phyloP scores from a whole-genome alignment of 1,140 invertebrate species.

The Drosophila lacertosa region DNA sequence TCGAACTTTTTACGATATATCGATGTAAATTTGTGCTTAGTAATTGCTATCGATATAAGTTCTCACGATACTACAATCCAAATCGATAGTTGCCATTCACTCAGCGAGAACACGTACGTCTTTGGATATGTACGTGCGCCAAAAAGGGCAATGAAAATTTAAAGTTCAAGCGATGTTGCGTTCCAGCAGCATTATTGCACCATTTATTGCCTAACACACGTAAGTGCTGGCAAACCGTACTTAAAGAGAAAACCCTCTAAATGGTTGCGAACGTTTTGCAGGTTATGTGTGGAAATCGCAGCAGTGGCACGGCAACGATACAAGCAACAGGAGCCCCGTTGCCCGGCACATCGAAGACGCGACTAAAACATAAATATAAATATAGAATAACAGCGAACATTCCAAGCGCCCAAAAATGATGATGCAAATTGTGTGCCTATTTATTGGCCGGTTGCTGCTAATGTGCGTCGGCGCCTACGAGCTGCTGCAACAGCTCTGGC shows the following conservation, averaged over 20 bases:
- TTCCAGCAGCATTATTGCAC: constrained; percentile 14
- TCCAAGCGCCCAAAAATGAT: constrained; percentile 57
- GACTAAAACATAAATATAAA: constrained; percentile 11
- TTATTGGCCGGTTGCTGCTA: constrained; percentile 50
- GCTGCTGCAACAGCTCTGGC: constrained; percentile 41
- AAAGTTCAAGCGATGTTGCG: constrained; percentile 30
- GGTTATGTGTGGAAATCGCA: constrained; percentile 41
- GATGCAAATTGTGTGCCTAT: constrained; percentile 47
- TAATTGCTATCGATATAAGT: neutral
- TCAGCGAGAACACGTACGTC: constrained; percentile 35
- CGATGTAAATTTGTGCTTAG: neutral
- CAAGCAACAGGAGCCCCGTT: constrained; percentile 48
- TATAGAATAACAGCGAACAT: constrained; percentile 30
- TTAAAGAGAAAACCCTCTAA: too few species aligned
- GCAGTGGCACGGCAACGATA: constrained; percentile 29
- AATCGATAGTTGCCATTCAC: constrained; percentile 12
- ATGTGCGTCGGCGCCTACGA: constrained; percentile 49
- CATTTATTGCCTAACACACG: constrained; percentile 24
- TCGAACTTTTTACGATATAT: too few species aligned
- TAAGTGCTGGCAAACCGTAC: constrained; percentile 5
- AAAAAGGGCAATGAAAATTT: constrained; percentile 36
- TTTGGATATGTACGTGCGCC: constrained; percentile 22
- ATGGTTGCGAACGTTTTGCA: neutral
- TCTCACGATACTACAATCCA: neutral
- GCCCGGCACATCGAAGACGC: constrained; percentile 27